phyloP scores from a whole-genome alignment of 2,888 invertebrate genomes.

The Macrophya alboannulata region DNA sequence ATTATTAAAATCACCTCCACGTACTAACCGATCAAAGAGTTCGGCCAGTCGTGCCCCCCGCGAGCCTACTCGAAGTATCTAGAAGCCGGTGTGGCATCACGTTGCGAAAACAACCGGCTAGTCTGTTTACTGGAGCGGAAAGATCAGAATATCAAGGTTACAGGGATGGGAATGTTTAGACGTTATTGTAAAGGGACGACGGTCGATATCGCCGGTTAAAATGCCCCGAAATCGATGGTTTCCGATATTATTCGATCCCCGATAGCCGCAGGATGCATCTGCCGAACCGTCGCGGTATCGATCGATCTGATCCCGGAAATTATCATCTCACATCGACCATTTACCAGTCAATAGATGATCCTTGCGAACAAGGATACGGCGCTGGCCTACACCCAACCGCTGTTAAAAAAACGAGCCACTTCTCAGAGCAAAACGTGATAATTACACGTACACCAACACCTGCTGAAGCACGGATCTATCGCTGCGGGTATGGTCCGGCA shows the following conservation, averaged over 20 bases:
- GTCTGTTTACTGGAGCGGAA: constrained; percentile 49
- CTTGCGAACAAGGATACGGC: constrained; percentile 34
- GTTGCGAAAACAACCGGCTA: constrained; percentile 26
- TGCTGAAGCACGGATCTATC: constrained; percentile 62
- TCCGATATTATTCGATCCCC: background rate
- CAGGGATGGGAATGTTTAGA: constrained; percentile 36
- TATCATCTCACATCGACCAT: background rate
- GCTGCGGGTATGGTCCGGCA: background rate
- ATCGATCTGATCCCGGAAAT: background rate
- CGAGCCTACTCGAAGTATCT: constrained; percentile 19
- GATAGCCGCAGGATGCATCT: background rate
- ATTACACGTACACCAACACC: constrained; percentile 75
- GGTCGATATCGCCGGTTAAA: background rate
- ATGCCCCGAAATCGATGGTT: background rate
- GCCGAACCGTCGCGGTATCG: background rate
- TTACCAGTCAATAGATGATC: constrained; percentile 34
- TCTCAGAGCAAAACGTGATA: constrained; percentile 71
- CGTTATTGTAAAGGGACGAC: background rate
- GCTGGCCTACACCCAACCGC: background rate
- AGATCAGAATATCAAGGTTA: constrained; percentile 53
- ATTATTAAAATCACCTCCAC: background rate
- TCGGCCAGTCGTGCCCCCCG: constrained; percentile 39
- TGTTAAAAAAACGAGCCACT: constrained; percentile 37
- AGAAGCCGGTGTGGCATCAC: constrained; percentile 1
- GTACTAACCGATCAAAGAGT: constrained; percentile 5